Conservation (phyloP, 2,888 invertebrate species). For the Zele albiditarsus region DNA sequence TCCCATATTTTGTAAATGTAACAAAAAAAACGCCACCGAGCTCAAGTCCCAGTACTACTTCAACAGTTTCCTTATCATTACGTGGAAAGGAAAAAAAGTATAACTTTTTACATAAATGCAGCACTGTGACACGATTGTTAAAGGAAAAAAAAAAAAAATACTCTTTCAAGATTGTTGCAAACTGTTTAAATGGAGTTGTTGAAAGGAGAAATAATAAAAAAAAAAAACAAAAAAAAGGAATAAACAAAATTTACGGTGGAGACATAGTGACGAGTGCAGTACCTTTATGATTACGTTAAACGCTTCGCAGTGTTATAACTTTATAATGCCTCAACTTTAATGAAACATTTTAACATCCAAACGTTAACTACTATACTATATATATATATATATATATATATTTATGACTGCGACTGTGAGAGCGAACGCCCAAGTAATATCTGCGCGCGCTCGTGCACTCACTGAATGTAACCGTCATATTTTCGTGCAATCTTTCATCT, state of each 20-base stretch:
- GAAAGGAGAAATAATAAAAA: neutral
- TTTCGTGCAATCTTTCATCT: conserved; percentile 29
- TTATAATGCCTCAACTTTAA: conserved; percentile 33
- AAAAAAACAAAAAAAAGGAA: no score
- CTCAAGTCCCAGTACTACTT: no score
- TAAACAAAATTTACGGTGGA: neutral
- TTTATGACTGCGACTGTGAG: conserved; percentile 1
- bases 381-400: no score
- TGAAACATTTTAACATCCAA: conserved; percentile 39
- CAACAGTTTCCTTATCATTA: no score
- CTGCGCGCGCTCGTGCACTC: neutral
- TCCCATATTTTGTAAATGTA: no score
- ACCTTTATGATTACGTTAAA: conserved; percentile 39
- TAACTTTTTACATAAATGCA: no score
- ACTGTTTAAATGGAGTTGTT: neutral
- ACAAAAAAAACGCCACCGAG: no score
- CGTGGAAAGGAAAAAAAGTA: neutral
- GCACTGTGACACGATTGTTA: no score
- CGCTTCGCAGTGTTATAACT: conserved; percentile 20
- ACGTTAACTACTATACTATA: conserved; percentile 6
- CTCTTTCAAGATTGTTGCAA: neutral
- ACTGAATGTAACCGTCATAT: conserved; percentile 20
- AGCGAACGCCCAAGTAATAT: conserved; percentile 11
- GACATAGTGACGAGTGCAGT: conserved; percentile 30
- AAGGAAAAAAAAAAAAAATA: neutral